Percentiles rank a stretch among this genome's conserved stretches.
Evolutionary conservation across 2,797 vertebrate species (phyloP).

Genomic region (Pagetopsis macropterus): DNA sequence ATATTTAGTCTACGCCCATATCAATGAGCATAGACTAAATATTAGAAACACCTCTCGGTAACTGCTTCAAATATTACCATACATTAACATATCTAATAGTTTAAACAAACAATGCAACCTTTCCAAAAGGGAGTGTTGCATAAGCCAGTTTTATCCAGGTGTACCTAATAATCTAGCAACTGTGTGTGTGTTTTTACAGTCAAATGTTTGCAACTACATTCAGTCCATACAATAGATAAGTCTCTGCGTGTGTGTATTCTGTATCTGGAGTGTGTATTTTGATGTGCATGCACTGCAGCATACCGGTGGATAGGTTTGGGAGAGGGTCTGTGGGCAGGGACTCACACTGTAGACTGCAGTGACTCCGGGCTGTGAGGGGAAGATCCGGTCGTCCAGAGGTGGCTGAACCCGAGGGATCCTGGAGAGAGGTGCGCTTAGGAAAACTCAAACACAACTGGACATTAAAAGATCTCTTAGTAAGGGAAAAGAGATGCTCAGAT

Average conservation of each 20-base stretch:
- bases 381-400: conserved; percentile 85
- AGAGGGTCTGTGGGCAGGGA: conserved; percentile 40
- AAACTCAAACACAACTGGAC: conserved; percentile 54
- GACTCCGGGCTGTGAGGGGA: conserved; percentile 82
- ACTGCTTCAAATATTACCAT: not conserved
- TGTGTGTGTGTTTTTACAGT: not conserved
- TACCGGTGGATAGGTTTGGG: conserved; percentile 15
- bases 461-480: conserved; percentile 29
- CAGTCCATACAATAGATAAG: not conserved
- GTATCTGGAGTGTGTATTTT: conserved; percentile 14
- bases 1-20: not conserved
- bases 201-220: not conserved
- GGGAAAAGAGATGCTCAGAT: conserved; percentile 1
- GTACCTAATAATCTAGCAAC: conserved; percentile 7
- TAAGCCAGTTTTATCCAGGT: not conserved
- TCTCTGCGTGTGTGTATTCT: not conserved
- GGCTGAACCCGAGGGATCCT: conserved; percentile 83
- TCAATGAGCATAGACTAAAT: not conserved
- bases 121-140: not conserved
- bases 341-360: conserved; percentile 86
- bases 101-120: not conserved
- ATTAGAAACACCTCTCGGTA: not conserved
- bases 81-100: conserved; percentile 11
- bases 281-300: conserved; percentile 10
- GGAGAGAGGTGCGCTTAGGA: conserved; percentile 73